These are phyloP conservation scores for Zootermopsis nevadensis DNA, from an alignment of 2,888 invertebrate species.

Conservation along the genomic window DNA sequence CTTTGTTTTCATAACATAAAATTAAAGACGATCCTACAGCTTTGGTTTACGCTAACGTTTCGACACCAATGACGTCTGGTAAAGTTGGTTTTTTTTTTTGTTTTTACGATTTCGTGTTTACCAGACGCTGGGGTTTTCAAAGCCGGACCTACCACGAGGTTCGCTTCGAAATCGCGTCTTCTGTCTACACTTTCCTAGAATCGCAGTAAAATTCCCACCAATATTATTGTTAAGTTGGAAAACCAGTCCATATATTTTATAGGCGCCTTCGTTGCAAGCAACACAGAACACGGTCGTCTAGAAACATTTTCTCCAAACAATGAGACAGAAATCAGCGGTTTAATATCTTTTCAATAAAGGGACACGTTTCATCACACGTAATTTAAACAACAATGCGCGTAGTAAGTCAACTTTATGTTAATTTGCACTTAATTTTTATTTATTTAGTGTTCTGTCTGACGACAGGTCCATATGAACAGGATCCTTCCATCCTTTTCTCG, in stretches of 20 bases:
- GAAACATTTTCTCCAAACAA: neutral
- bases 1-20: conserved; percentile 15
- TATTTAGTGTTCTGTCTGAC: too few species aligned
- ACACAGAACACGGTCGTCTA: too few species aligned
- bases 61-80: conserved; percentile 10
- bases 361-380: too few species aligned
- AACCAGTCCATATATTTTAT: neutral
- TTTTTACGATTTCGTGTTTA: conserved; percentile 12
- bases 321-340: neutral
- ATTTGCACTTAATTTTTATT: too few species aligned
- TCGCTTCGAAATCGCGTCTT: neutral
- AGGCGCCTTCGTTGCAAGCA: neutral
- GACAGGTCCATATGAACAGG: too few species aligned
- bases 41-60: neutral
- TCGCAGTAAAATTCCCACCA: neutral
- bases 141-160: neutral
- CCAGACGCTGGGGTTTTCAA: neutral
- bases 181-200: neutral
- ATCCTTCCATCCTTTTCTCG: too few species aligned
- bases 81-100: too few species aligned
- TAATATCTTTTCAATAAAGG: too few species aligned
- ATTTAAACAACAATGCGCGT: too few species aligned
- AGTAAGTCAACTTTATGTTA: too few species aligned
- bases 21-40: neutral
- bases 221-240: conserved; percentile 10